These are phyloP conservation scores for Furcula furcula DNA, from an alignment of 2,888 invertebrate genomes.

Conservation along the genomic window DNA sequence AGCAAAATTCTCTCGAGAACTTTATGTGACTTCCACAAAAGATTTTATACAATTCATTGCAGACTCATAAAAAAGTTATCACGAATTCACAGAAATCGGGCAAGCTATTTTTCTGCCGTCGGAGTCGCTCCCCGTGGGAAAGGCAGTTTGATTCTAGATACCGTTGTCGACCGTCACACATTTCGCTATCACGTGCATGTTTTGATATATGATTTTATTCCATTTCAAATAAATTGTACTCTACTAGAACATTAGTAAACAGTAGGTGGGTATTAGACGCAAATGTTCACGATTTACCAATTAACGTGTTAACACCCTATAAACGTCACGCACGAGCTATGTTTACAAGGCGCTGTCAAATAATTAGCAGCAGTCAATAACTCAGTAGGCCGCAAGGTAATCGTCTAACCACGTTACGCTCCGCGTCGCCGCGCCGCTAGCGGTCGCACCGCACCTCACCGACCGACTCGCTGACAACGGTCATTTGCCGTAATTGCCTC, in stretches of 20 bases:
- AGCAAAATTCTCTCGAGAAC: conserved; percentile 63
- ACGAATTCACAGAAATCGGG: conserved; percentile 71
- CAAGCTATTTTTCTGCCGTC: conserved; percentile 69
- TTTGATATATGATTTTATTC: neutral
- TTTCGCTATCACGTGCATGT: conserved; percentile 9
- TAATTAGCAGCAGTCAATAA: conserved; percentile 68
- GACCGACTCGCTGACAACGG: conserved; percentile 41
- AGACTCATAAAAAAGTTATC: conserved; percentile 76
- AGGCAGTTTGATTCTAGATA: conserved; percentile 44
- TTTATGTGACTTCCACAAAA: conserved; percentile 71
- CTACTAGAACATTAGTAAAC: too few species aligned
- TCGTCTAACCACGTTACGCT: conserved; percentile 43
- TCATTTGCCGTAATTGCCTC: conserved; percentile 66
- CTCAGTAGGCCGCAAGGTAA: conserved; percentile 54
- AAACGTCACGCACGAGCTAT: conserved; percentile 41
- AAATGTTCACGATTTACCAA: conserved; percentile 30
- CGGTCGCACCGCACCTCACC: conserved; percentile 61
- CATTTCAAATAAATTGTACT: neutral
- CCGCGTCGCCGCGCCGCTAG: too few species aligned
- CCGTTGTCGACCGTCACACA: neutral
- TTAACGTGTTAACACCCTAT: conserved; percentile 41
- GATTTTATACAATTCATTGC: conserved; percentile 77
- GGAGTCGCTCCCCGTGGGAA: conserved; percentile 63
- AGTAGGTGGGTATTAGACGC: too few species aligned
- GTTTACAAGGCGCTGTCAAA: conserved; percentile 60